These are phyloP conservation scores for Tarsius wallacei DNA, from an alignment of 2,797 vertebrate genomes.

Conservation along the genomic window DNA sequence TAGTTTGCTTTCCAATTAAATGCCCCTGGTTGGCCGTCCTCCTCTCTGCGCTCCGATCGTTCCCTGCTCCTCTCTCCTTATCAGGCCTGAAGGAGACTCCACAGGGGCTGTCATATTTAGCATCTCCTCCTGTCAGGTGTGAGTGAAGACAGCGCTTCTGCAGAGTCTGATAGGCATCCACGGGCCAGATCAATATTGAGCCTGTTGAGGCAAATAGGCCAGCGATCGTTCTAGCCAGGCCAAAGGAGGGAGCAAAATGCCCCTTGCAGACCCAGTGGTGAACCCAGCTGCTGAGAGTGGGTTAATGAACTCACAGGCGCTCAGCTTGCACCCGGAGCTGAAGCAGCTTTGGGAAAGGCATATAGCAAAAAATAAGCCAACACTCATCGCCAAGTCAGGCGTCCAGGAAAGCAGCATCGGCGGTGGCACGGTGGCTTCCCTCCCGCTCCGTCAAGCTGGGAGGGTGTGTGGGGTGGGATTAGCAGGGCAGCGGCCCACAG, in stretches of 20 bases:
- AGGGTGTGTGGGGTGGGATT: slow-evolving; percentile 55
- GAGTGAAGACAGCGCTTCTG: slow-evolving; percentile 51
- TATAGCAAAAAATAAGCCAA: slow-evolving; percentile 68
- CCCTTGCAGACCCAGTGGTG: slow-evolving; percentile 19
- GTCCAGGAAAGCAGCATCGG: slow-evolving; percentile 76
- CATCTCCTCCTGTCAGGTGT: slow-evolving; percentile 21
- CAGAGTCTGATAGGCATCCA: slow-evolving; percentile 65
- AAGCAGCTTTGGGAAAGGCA: slow-evolving; percentile 78
- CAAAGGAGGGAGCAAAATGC: slow-evolving; percentile 69
- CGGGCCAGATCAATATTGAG: slow-evolving; percentile 60
- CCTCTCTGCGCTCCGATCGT: neutral
- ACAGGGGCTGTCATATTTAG: slow-evolving; percentile 55
- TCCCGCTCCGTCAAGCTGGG: slow-evolving; percentile 51
- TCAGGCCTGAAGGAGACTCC: slow-evolving; percentile 63
- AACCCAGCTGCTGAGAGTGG: slow-evolving; percentile 40
- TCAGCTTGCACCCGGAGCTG: slow-evolving; percentile 61
- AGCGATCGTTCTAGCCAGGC: slow-evolving; percentile 45
- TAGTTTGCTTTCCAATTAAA: slow-evolving; percentile 66
- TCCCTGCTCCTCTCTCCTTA: neutral
- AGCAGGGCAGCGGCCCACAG: slow-evolving; percentile 64
- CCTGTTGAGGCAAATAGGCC: slow-evolving; percentile 68
- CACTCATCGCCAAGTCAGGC: slow-evolving; percentile 77
- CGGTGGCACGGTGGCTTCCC: slow-evolving; percentile 31
- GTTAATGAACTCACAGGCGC: slow-evolving; percentile 68
- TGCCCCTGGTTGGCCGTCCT: neutral